Evolutionary conservation across 2,888 invertebrate species (phyloP), one percentile per base, ranked within the genome.

Genomic region (Syrista parreyssii): DNA sequence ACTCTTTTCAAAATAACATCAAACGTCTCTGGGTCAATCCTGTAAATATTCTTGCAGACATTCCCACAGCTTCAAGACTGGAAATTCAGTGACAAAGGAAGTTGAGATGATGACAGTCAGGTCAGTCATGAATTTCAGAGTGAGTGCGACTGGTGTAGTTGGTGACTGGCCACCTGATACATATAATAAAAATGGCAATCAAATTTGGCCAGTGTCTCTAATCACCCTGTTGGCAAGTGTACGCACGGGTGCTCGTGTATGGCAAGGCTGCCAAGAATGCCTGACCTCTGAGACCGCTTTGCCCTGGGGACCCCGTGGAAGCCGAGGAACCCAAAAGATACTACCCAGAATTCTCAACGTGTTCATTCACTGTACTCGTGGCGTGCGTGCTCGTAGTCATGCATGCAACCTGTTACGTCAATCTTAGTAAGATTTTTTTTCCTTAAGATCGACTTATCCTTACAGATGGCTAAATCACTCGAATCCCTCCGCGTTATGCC

Each of bases 231-330:
- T 85, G 84, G 85, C 84, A 83, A 78, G 76, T 55, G 75, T 74
- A 73, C n/a, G 74, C 75, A 79, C 78, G 76, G 74, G 76, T 75
- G 74, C 55, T 55, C 55, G 55, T 55, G 23, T 55, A 55, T 55
- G 55, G 55, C 55, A 55, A 55, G 55, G 23, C 55, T 55, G 89
- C 88, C 89, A 89, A 87, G 86, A 87, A 88, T 86, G 80, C 79
- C 79, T 78, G 85, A 85, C 85, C 83, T 83, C 83, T 83, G 84
- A 75, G 78, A 81, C 77, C 79, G 77, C 55, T 55, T 23, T 55
- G 55, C 55, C 55, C 55, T 55, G 55, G 55, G 55, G 55, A 55
- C 55, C 55, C 2, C 55, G 23, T 6, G 55, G 23, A 55, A 55
- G 15, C 55, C 23, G 23, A 55, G 55, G 55, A 55, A 55, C 55